Percentiles rank a stretch among this genome's conserved stretches.
phyloP scores from a whole-genome alignment of 1,140 invertebrate species.

The Gonatopus flavifemur region DNA sequence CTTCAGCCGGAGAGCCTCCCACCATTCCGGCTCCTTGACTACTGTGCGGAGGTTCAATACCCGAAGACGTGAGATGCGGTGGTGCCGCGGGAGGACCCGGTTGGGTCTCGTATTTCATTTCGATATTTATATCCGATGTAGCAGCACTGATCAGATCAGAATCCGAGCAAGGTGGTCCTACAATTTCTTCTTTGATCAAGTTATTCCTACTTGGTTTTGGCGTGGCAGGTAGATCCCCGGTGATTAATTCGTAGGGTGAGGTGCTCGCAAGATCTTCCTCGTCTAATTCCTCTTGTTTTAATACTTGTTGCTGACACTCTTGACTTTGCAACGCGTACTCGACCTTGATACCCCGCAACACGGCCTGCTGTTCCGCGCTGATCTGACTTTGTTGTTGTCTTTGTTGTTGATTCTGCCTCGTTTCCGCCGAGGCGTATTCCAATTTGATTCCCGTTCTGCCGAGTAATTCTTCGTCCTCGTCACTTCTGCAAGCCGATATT shows the following conservation, averaged over 20 bases:
- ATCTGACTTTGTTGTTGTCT: no score
- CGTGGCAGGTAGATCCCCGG: background rate
- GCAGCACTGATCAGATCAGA: conserved; percentile 22
- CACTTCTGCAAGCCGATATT: conserved; percentile 11
- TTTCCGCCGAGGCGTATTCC: conserved; percentile 17
- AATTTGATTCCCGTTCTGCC: conserved; percentile 27
- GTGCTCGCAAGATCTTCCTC: conserved; percentile 2
- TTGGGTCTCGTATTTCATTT: conserved; percentile 56
- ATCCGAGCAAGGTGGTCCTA: conserved; percentile 7
- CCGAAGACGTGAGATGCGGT: conserved; percentile 43
- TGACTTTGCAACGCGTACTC: conserved; percentile 36
- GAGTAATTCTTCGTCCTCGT: conserved; percentile 22
- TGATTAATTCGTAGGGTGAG: background rate
- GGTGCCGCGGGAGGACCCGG: conserved; percentile 40
- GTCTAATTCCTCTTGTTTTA: conserved; percentile 3
- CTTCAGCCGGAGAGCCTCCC: conserved; percentile 44
- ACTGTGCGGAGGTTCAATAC: conserved; percentile 52
- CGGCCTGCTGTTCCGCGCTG: background rate
- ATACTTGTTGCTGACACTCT: conserved; percentile 33
- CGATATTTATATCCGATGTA: conserved; percentile 32
- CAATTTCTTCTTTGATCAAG: conserved; percentile 18
- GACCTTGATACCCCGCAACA: conserved; percentile 22
- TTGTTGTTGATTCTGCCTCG: conserved; percentile 3
- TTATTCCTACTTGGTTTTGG: background rate
- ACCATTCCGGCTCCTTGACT: conserved; percentile 47